Conservation (phyloP, 2,797 vertebrate genomes). For the Danionella dracula region DNA sequence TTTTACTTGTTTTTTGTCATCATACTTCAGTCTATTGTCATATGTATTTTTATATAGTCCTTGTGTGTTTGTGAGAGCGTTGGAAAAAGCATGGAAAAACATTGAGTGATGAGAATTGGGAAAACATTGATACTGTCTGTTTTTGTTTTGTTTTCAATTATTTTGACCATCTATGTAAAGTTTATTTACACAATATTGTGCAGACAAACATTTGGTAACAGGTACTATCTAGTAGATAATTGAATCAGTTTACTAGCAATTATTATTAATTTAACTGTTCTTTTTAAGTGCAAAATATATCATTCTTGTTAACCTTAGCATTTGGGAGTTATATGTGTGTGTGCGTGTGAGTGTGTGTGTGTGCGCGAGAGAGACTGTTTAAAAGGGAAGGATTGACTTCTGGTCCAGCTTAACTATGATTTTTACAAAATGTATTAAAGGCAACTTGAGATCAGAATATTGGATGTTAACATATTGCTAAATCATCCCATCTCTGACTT, state of each 20-base stretch:
- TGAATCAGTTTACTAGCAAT: slow-evolving; percentile 33
- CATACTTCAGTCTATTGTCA: slow-evolving; percentile 34
- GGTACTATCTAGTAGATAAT: slow-evolving; percentile 42
- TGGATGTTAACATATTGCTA: slow-evolving; percentile 24
- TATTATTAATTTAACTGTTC: slow-evolving; percentile 33
- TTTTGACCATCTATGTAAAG: not conserved
- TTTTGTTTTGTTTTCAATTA: slow-evolving; percentile 33
- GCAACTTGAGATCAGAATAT: slow-evolving; percentile 27
- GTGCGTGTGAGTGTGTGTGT: slow-evolving; percentile 9
- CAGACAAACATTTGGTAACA: slow-evolving; percentile 21
- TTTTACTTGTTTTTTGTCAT: slow-evolving; percentile 21
- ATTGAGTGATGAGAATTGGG: slow-evolving; percentile 32
- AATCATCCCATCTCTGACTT: slow-evolving; percentile 16
- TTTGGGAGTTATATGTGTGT: slow-evolving; percentile 17
- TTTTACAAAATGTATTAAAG: slow-evolving; percentile 19
- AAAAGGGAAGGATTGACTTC: slow-evolving; percentile 34
- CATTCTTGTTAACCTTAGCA: slow-evolving; percentile 13
- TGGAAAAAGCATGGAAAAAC: slow-evolving; percentile 43
- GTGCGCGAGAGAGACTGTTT: slow-evolving; percentile 2
- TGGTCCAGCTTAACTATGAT: slow-evolving; percentile 25
- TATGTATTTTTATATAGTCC: slow-evolving; percentile 40
- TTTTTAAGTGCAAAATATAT: slow-evolving; percentile 40
- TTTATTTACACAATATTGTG: not conserved
- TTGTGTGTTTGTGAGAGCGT: not conserved
- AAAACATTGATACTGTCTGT: slow-evolving; percentile 26